Conservation (phyloP, 1,140 invertebrate species). For the Drosophila saltans region DNA sequence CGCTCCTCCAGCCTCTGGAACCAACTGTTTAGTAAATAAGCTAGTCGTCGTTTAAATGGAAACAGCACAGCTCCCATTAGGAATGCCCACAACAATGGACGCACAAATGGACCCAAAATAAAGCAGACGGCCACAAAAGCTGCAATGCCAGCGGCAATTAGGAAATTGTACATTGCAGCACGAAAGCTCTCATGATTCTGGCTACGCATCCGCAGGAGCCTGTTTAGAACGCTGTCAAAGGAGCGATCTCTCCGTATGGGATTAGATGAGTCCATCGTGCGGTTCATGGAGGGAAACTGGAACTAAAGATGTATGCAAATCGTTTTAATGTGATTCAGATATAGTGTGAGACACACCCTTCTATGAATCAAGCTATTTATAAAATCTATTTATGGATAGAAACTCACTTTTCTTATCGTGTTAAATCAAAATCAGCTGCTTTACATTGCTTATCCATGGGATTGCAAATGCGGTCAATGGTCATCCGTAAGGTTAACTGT, state of each 20-base stretch:
- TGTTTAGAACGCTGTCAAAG: conserved; percentile 79
- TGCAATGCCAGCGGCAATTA: conserved; percentile 89
- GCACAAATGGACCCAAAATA: conserved; percentile 93
- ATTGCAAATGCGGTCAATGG: background rate
- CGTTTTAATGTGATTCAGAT: background rate
- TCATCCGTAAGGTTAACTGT: conserved; percentile 1
- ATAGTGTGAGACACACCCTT: conserved; percentile 28
- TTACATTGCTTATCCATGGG: conserved; percentile 21
- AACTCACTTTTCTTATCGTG: conserved; percentile 12
- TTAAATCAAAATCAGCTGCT: conserved; percentile 13
- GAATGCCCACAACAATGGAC: conserved; percentile 96
- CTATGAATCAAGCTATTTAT: conserved; percentile 15
- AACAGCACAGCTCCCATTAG: conserved; percentile 94
- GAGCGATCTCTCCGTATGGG: conserved; percentile 77
- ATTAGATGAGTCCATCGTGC: conserved; percentile 65
- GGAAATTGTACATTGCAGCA: conserved; percentile 93
- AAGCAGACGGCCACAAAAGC: conserved; percentile 91
- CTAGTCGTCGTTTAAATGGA: conserved; percentile 91
- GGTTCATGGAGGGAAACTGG: conserved; percentile 62
- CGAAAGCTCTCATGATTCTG: conserved; percentile 86
- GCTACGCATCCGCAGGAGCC: conserved; percentile 67
- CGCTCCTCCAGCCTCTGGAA: conserved; percentile 85
- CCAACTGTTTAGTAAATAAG: conserved; percentile 88
- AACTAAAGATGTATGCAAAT: conserved; percentile 7
- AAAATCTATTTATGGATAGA: conserved; percentile 2